phyloP scores from a whole-genome alignment of 2,888 invertebrate species.

The Andrena trimmerana region DNA sequence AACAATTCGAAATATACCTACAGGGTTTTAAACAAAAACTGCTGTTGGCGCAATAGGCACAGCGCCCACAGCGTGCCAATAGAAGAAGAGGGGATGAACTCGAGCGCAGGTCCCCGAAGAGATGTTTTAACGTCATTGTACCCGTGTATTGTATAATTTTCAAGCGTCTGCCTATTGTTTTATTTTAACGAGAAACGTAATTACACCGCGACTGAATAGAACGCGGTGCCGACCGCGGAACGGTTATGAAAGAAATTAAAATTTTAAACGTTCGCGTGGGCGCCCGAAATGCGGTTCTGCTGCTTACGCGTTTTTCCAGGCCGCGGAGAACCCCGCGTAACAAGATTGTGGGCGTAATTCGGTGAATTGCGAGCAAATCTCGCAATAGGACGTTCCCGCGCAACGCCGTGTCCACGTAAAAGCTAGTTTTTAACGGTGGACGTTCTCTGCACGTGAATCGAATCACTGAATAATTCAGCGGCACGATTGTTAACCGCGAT shows the following conservation, averaged over 20 bases:
- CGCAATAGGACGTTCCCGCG: background rate
- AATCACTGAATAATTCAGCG: slow-evolving; percentile 20
- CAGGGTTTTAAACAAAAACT: background rate
- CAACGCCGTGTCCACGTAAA: background rate
- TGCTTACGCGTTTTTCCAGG: background rate
- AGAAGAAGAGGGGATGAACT: background rate
- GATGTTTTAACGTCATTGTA: background rate
- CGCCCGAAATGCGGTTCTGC: background rate
- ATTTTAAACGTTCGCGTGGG: slow-evolving; percentile 21
- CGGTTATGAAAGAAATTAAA: slow-evolving; percentile 20
- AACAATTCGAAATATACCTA: background rate
- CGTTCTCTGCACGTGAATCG: background rate
- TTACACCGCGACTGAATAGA: background rate
- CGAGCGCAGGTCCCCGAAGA: background rate
- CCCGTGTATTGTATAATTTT: background rate
- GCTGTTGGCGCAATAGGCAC: background rate
- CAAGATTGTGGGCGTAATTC: slow-evolving; percentile 1
- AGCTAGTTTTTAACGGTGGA: background rate
- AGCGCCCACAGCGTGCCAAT: background rate
- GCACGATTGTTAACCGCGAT: background rate
- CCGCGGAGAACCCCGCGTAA: slow-evolving; percentile 19
- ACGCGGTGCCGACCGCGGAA: background rate
- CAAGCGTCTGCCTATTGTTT: background rate
- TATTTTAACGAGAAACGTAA: slow-evolving; percentile 4
- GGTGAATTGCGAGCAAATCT: slow-evolving; percentile 16